Conservation (phyloP, 2,797 vertebrate species). For the Sphenopsis melanotis region DNA sequence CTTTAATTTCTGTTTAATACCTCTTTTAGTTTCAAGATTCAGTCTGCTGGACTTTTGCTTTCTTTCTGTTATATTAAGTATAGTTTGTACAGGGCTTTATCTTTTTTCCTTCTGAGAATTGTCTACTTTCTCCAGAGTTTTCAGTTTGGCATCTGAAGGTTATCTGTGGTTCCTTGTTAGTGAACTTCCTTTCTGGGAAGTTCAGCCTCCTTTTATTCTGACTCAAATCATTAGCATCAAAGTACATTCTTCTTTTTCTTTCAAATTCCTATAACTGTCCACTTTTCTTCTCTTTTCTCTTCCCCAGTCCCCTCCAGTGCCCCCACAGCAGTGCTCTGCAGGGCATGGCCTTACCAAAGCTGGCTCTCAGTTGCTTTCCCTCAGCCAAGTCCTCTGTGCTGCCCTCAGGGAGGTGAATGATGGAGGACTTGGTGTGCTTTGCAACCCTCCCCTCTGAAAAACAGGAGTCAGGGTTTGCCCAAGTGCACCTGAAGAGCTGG, state of each 20-base stretch:
- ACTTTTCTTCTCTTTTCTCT: neutral
- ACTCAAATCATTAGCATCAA: slow-evolving; percentile 27
- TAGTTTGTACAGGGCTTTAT: neutral
- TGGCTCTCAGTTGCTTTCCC: neutral
- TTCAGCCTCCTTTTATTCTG: slow-evolving; percentile 46
- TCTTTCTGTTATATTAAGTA: neutral
- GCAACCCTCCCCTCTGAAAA: neutral
- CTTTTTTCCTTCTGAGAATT: slow-evolving; percentile 24
- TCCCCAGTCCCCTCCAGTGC: neutral
- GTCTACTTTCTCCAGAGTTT: slow-evolving; percentile 41
- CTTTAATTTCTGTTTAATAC: neutral
- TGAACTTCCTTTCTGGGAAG: slow-evolving; percentile 59
- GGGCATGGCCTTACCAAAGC: neutral
- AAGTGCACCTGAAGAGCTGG: neutral
- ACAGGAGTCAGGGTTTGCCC: neutral
- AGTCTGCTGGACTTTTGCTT: slow-evolving; percentile 14
- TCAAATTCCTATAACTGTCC: slow-evolving; percentile 24
- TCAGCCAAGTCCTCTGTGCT: neutral
- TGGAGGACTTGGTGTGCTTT: neutral
- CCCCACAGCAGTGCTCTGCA: neutral
- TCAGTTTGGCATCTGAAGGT: slow-evolving; percentile 37
- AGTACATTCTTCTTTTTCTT: slow-evolving; percentile 9
- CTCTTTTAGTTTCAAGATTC: slow-evolving; percentile 23
- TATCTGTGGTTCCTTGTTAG: slow-evolving; percentile 36
- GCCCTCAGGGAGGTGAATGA: neutral